phyloP scores from a whole-genome alignment of 2,888 invertebrate species.

The Rotaria macrura region DNA sequence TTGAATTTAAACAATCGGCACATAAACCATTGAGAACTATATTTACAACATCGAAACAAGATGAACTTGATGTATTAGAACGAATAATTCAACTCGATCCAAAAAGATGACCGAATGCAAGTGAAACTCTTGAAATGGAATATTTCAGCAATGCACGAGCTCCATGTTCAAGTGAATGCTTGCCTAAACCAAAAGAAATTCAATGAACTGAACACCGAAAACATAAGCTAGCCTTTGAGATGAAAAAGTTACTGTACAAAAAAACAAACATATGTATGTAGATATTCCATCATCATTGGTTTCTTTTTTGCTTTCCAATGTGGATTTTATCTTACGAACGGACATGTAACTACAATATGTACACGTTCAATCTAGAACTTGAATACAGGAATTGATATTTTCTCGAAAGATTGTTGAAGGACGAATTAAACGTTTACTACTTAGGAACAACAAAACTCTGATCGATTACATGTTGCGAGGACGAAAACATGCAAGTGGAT shows the following conservation, averaged over 20 bases:
- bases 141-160: constrained; percentile 82
- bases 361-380: no score
- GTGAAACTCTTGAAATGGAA: constrained; percentile 72
- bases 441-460: no score
- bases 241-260: not conserved
- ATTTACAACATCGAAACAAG: constrained; percentile 86
- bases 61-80: constrained; percentile 70
- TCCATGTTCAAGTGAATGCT: constrained; percentile 51
- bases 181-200: constrained; percentile 31
- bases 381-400: no score
- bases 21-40: constrained; percentile 76
- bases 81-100: constrained; percentile 72
- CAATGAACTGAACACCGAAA: not conserved
- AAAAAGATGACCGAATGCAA: constrained; percentile 66
- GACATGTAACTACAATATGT: not conserved
- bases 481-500: not conserved
- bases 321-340: not conserved
- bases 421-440: no score
- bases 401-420: no score
- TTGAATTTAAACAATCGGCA: constrained; percentile 76
- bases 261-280: not conserved
- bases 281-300: not conserved
- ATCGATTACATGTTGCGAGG: no score
- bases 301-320: no score
- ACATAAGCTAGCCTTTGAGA: not conserved